phyloP scores from a whole-genome alignment of 2,797 vertebrate species.

The Anolis apletophallus region DNA sequence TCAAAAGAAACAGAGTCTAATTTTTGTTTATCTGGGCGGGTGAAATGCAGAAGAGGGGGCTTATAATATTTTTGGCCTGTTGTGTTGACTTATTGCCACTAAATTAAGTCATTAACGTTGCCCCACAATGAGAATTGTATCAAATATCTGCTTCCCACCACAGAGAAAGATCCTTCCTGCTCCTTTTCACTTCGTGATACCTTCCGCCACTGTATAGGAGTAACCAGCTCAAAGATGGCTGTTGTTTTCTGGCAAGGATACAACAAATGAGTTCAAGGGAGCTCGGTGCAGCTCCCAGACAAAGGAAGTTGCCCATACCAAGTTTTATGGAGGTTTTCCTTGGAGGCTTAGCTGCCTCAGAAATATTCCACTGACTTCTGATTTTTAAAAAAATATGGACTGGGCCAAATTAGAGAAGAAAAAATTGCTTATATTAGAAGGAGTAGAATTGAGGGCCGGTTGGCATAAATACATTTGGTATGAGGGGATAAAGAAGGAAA shows the following conservation, averaged over 20 bases:
- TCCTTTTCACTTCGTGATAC: background rate
- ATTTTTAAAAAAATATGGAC: background rate
- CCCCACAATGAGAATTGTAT: background rate
- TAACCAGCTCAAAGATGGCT: background rate
- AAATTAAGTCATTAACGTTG: background rate
- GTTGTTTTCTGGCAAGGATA: background rate
- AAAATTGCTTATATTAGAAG: too few species aligned
- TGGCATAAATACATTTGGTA: too few species aligned
- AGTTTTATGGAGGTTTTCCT: background rate
- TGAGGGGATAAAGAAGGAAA: too few species aligned
- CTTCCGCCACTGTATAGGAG: background rate
- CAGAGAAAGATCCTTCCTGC: background rate
- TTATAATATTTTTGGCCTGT: background rate
- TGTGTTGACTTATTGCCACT: background rate
- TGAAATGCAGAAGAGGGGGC: background rate
- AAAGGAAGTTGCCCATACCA: background rate
- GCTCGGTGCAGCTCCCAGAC: background rate
- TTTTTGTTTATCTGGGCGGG: background rate
- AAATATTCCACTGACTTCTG: too few species aligned
- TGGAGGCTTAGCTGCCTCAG: too few species aligned
- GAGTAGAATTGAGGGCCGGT: too few species aligned
- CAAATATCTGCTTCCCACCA: background rate
- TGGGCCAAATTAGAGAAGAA: too few species aligned
- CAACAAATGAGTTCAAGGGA: background rate
- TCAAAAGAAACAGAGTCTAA: conserved; percentile 42